Evolutionary conservation across 2,888 invertebrate genomes (phyloP).

Genomic region (Catonia carolina): DNA sequence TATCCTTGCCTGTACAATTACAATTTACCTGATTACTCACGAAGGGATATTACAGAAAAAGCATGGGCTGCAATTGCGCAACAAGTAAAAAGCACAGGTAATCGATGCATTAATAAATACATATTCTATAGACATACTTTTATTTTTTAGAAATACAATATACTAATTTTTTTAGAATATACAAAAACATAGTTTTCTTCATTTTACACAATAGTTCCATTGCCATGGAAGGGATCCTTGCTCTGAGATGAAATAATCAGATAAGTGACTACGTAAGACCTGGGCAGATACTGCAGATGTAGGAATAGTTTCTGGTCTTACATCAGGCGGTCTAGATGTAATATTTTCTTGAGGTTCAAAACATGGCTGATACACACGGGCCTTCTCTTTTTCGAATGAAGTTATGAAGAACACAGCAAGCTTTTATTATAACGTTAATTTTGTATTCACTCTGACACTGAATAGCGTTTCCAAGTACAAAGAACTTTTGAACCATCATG

Average conservation of each 20-base stretch:
- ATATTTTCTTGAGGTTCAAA: not conserved
- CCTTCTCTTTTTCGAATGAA: conserved; percentile 29
- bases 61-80: conserved; percentile 13
- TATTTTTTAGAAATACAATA: conserved; percentile 1
- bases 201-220: conserved; percentile 26
- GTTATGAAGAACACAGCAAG: conserved; percentile 30
- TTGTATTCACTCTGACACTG: conserved; percentile 25
- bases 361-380: too few species aligned
- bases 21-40: conserved; percentile 7
- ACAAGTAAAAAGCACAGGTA: conserved; percentile 21
- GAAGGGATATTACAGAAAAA: conserved; percentile 14
- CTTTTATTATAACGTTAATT: conserved; percentile 30
- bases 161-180: not conserved
- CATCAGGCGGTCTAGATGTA: conserved; percentile 20
- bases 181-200: not conserved
- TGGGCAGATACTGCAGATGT: conserved; percentile 5
- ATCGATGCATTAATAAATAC: not conserved
- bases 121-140: not conserved
- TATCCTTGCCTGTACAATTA: conserved; percentile 9
- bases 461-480: conserved; percentile 29
- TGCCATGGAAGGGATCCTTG: conserved; percentile 28
- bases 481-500: conserved; percentile 31
- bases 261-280: conserved; percentile 25
- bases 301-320: not conserved
- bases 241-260: conserved; percentile 27